Base-by-base conservation (phyloP, 2,888 invertebrate genomes). In the Phoenoteleia sp. region DNA sequence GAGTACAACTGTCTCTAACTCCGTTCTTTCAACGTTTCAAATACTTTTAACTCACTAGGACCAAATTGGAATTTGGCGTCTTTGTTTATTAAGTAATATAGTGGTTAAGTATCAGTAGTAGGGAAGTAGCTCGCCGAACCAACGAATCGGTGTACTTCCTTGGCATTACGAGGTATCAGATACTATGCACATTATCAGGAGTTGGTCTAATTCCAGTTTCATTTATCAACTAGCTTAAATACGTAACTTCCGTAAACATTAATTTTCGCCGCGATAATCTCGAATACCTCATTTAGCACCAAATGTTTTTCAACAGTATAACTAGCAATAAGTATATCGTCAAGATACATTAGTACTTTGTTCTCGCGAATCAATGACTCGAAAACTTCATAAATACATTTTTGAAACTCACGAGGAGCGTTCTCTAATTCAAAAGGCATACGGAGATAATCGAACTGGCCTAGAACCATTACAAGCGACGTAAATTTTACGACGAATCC, bases 151-250 rank as follows among this genome's bases (percentile, higher is more conserved):
- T 62, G 60, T 19, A 62, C 60, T 2, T 62, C 33, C 7, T 19
- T 56, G 21, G 39, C 7, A 39, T 39, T 39, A 15, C 60, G 21
- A 11, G 60, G 60, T 23, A 39, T 9, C n/a, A 42, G 60, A 36
- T 42, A 62, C 6, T 62, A 42, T n/a, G 5, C 23, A 62, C 60
- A 25, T 62, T 62, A 21, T 42, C 11, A 1, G 42, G 3, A 25
- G 25, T 39, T n/a, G 60, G 60, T 17, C 42, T 33, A 17, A 62
- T 62, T 9, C 60, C 25, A 42, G 15, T 17, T 13, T 42, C 42
- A 13, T 62, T n/a, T n/a, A n/a, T n/a, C n/a, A 62, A 17, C 9
- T 62, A 62, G 6, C 60, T 25, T n/a, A 42, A 62, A 42, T 42
- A 42, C 4, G 60, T 62, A 11, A 42, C 42, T 17, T 62, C 60